Conservation (phyloP, 35 echinoderm and acorn worm genomes). For the Amphiura filiformis region DNA sequence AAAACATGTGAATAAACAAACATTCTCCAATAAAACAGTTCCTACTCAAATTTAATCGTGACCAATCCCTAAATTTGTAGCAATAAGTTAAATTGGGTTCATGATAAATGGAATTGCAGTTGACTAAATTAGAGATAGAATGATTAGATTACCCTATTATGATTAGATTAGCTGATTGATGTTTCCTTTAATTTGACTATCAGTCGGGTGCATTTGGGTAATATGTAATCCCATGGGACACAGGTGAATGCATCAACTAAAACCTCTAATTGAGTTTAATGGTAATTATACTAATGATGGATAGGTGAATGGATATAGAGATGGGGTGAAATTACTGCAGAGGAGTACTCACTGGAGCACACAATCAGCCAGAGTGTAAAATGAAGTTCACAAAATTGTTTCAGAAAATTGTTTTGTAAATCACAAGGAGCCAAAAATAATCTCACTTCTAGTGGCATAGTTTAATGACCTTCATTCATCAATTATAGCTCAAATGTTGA, state of each 20-base stretch:
- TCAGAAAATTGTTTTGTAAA: too few relatives aligned
- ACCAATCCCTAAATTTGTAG: not conserved
- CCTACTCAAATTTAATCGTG: too few relatives aligned
- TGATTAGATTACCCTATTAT: not conserved
- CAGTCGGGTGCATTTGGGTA: not conserved
- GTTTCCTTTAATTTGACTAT: conserved; percentile 9
- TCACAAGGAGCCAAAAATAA: too few relatives aligned
- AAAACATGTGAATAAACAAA: too few relatives aligned
- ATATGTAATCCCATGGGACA: not conserved
- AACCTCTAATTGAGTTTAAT: not conserved
- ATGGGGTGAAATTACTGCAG: too few relatives aligned
- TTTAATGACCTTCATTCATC: too few relatives aligned
- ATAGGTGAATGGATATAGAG: not conserved
- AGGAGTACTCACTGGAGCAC: too few relatives aligned
- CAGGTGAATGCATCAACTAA: not conserved
- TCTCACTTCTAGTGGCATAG: too few relatives aligned
- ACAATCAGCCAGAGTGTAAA: too few relatives aligned
- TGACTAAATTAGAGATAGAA: not conserved
- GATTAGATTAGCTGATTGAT: conserved; percentile 10
- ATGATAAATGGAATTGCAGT: conserved; percentile 3
- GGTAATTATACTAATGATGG: not conserved
- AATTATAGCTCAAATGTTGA: too few relatives aligned
- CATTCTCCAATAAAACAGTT: too few relatives aligned
- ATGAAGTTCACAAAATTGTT: too few relatives aligned
- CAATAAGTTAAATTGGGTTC: not conserved